Conservation (phyloP, 1,140 invertebrate genomes). For the Fopius arisanus region DNA sequence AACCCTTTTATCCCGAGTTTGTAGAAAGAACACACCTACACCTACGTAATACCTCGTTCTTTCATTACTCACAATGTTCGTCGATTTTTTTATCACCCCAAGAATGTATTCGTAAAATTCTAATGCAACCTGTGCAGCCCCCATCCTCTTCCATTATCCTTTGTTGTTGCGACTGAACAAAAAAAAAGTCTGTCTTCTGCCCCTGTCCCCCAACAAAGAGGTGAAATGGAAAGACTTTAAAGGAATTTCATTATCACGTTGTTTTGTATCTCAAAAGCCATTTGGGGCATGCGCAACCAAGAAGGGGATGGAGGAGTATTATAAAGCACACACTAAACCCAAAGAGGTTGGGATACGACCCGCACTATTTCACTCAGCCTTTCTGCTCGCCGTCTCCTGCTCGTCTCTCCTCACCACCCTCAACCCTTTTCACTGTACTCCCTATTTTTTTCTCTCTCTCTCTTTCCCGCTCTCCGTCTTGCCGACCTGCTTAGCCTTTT, state of each 20-base stretch:
- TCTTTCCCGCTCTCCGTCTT: neutral
- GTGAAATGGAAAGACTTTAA: constrained; percentile 1
- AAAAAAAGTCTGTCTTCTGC: neutral
- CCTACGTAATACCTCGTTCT: neutral
- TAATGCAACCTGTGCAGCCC: neutral
- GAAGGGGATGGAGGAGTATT: neutral
- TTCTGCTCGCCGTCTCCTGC: neutral
- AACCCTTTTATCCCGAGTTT: no score
- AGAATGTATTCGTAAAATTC: neutral
- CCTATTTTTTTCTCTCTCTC: neutral
- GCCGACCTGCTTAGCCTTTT: neutral
- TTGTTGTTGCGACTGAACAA: neutral
- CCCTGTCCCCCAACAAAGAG: neutral
- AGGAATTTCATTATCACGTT: constrained; percentile 13
- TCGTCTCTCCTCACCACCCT: neutral
- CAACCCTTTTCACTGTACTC: neutral
- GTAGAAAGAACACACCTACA: neutral
- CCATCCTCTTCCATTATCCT: neutral
- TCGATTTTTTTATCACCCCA: neutral
- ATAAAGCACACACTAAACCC: constrained; percentile 5
- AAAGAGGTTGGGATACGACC: neutral
- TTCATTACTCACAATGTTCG: neutral
- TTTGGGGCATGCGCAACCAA: neutral
- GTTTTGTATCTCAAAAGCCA: constrained; percentile 13
- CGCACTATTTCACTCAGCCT: neutral